These are phyloP conservation scores for Ctenopoma multispine DNA, from an alignment of 2,797 vertebrate genomes.

Conservation along the genomic window DNA sequence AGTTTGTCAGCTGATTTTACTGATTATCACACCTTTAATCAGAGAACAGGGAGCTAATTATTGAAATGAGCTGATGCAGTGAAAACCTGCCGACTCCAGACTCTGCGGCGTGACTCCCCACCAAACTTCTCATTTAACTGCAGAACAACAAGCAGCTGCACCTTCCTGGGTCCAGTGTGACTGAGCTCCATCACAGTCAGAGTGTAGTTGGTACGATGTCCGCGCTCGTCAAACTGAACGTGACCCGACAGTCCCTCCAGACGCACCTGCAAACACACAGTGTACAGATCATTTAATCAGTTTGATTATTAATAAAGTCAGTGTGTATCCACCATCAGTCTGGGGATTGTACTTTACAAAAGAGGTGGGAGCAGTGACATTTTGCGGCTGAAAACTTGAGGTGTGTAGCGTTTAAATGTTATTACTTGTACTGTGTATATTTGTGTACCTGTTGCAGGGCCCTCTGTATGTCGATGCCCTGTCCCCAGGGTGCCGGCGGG, in stretches of 20 bases:
- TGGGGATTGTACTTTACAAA: too few relatives aligned
- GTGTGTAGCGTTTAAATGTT: not conserved
- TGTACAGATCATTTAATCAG: not conserved
- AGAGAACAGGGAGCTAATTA: constrained; percentile 45
- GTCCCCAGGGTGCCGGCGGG: constrained; percentile 95
- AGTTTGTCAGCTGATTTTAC: constrained; percentile 54
- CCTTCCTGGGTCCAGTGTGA: constrained; percentile 89
- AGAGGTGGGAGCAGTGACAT: too few relatives aligned
- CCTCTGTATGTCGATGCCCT: constrained; percentile 97
- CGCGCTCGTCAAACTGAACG: constrained; percentile 94
- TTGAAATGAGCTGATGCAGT: constrained; percentile 39
- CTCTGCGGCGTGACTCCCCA: not conserved
- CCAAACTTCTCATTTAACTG: not conserved
- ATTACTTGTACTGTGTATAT: too few relatives aligned
- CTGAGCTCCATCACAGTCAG: constrained; percentile 93
- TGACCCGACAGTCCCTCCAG: constrained; percentile 93
- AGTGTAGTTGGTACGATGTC: constrained; percentile 94
- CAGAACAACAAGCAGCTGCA: constrained; percentile 51
- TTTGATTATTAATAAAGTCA: too few relatives aligned
- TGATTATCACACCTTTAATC: constrained; percentile 46
- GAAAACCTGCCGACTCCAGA: constrained; percentile 25
- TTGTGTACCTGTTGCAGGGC: constrained; percentile 90
- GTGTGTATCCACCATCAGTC: too few relatives aligned
- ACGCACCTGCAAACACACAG: constrained; percentile 84
- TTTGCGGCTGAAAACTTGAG: too few relatives aligned